These are phyloP conservation scores for Megalops atlanticus DNA, from an alignment of 2,113 vertebrate genomes.

Conservation along the genomic window DNA sequence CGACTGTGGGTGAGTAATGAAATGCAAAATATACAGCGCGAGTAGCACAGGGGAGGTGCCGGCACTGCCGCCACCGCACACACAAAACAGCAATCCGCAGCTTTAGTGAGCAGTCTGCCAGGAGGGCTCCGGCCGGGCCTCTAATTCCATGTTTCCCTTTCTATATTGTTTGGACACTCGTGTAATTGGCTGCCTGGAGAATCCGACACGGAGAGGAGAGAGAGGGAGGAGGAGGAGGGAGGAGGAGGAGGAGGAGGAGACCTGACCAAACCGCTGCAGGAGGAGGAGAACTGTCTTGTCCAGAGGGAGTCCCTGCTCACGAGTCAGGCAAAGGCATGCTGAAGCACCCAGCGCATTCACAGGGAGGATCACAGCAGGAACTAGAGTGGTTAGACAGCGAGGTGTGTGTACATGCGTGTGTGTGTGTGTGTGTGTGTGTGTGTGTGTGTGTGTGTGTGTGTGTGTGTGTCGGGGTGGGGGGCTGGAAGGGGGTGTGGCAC, in stretches of 20 bases:
- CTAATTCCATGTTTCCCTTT: background rate
- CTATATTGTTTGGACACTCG: background rate
- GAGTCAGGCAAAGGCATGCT: constrained; percentile 16
- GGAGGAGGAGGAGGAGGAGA: no score
- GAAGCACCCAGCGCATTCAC: background rate
- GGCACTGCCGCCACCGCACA: no score
- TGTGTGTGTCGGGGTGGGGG: constrained; percentile 32
- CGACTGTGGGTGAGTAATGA: no score
- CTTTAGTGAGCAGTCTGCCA: background rate
- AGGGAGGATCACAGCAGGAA: background rate
- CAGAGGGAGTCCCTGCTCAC: no score
- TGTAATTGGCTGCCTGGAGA: background rate
- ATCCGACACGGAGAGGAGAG: background rate
- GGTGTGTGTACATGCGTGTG: background rate
- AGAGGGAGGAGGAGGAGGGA: constrained; percentile 35
- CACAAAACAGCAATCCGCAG: no score
- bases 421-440: constrained; percentile 6
- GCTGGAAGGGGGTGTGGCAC: constrained; percentile 9
- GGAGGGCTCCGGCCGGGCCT: background rate
- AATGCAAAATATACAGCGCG: no score
- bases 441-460: background rate
- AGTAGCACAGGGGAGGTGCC: no score
- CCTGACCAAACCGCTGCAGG: constrained; percentile 13
- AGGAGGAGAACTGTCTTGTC: no score
- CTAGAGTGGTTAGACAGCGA: background rate